phyloP scores from a whole-genome alignment of 2,113 vertebrate genomes.

The Strigops habroptila region DNA sequence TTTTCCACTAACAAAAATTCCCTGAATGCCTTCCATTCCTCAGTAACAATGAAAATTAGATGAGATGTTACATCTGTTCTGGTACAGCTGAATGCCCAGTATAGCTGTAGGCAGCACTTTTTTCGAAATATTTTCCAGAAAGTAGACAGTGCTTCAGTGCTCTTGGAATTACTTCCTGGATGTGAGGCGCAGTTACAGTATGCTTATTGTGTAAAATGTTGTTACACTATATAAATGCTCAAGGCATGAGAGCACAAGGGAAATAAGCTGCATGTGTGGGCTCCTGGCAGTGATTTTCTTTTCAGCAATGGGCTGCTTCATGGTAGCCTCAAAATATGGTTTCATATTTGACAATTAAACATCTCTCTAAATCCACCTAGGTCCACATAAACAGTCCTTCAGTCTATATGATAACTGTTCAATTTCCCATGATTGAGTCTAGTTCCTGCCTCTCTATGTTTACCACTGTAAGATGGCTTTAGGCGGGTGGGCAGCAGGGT shows the following conservation, averaged over 20 bases:
- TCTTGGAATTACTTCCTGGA: background rate
- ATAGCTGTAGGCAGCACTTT: background rate
- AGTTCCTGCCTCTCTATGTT: background rate
- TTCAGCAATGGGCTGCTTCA: background rate
- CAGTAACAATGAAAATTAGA: background rate
- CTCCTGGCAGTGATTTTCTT: background rate
- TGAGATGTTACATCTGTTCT: background rate
- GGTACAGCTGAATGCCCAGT: background rate
- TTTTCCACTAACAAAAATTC: background rate
- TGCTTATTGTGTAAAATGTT: background rate
- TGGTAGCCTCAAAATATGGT: background rate
- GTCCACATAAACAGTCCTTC: background rate
- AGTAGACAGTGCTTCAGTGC: background rate
- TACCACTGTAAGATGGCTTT: background rate
- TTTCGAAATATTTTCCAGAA: background rate
- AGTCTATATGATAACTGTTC: background rate
- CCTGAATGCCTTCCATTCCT: background rate
- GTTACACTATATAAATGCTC: background rate
- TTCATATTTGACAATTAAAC: background rate
- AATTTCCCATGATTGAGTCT: accelerated
- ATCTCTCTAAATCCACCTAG: background rate
- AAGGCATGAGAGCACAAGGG: background rate
- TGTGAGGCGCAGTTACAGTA: background rate
- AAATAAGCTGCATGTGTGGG: background rate
- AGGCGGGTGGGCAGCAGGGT: background rate